Evolutionary conservation across 1,140 invertebrate genomes (phyloP), one percentile per base, ranked within the genome.

Genomic region (Magallana angulata): DNA sequence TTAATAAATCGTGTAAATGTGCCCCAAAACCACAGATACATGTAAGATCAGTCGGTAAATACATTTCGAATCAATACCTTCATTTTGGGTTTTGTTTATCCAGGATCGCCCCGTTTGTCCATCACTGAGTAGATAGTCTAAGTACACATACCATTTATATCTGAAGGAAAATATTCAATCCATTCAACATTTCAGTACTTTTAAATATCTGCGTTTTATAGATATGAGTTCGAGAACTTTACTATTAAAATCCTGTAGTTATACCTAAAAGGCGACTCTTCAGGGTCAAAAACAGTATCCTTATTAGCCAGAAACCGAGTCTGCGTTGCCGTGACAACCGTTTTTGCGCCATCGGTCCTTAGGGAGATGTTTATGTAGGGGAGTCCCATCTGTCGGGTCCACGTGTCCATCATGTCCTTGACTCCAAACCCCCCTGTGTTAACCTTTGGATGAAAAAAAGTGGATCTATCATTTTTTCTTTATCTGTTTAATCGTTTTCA

Each of bases 101-200:
- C 91, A 92, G 12, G 81, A 60, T 12, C 59, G 24, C 3, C 89
- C 91, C 57, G n/a, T 84, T 9, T 5, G 16, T 84, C 96, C 95
- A 87, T 93, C 93, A 86, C 96, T 96, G 1, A 97, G 97, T 58
- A 96, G 96, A 90, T 97, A 98, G 0, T 97, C 97, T 7, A 98
- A 96, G 9, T 97, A 97, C 60, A 98, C 96, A 80, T 96, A 97
- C 97, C 98, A 98, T 90, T 90, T 91, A 82, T 95, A 95, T 24
- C 94, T 95, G 5, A 48, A 48, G 85, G n/a, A 91, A 89, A 57
- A 90, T 12, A 89, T 82, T 18, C 0, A 58, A 80, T 57, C 36
- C 1, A 48, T 48, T 24, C 36, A 48, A 48, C 36, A 48, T 48
- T 48, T 48, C 36, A 48, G 36, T 48, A 48, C 36, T 48, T 48